These are phyloP conservation scores for Hoplodrina blanda DNA, from an alignment of 2,888 invertebrate genomes.

Conservation along the genomic window DNA sequence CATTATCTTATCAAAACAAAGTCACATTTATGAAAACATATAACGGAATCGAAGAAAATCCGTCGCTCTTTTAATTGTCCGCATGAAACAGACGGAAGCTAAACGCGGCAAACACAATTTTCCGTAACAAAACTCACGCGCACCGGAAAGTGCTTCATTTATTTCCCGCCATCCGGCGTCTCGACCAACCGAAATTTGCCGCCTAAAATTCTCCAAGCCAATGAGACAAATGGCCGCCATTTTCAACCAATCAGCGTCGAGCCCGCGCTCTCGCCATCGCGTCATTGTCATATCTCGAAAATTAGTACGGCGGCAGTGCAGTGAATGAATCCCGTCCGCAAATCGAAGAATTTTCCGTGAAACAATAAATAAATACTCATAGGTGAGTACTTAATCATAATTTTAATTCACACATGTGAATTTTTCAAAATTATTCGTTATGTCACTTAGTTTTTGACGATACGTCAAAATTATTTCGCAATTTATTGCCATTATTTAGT, in stretches of 20 bases:
- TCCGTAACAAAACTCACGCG: conserved; percentile 84
- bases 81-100: conserved; percentile 73
- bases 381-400: conserved; percentile 77
- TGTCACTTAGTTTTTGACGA: conserved; percentile 60
- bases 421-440: conserved; percentile 63
- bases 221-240: conserved; percentile 86
- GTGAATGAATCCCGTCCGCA: conserved; percentile 90
- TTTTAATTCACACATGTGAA: conserved; percentile 39
- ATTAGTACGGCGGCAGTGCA: conserved; percentile 89
- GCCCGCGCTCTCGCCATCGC: conserved; percentile 90
- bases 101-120: conserved; percentile 86
- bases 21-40: conserved; percentile 22
- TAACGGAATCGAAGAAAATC: conserved; percentile 47
- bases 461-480: conserved; percentile 71
- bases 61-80: conserved; percentile 61
- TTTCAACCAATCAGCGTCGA: conserved; percentile 85
- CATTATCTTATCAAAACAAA: conserved; percentile 16
- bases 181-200: conserved; percentile 90
- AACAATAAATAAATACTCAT: conserved; percentile 77
- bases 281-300: conserved; percentile 90
- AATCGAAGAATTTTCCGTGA: conserved; percentile 87
- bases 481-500: conserved; percentile 72
- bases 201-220: conserved; percentile 85
- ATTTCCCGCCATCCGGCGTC: conserved; percentile 88
- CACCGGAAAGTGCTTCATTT: conserved; percentile 85